phyloP scores from a whole-genome alignment of 2,113 vertebrate genomes.

The Capreolus pygargus region DNA sequence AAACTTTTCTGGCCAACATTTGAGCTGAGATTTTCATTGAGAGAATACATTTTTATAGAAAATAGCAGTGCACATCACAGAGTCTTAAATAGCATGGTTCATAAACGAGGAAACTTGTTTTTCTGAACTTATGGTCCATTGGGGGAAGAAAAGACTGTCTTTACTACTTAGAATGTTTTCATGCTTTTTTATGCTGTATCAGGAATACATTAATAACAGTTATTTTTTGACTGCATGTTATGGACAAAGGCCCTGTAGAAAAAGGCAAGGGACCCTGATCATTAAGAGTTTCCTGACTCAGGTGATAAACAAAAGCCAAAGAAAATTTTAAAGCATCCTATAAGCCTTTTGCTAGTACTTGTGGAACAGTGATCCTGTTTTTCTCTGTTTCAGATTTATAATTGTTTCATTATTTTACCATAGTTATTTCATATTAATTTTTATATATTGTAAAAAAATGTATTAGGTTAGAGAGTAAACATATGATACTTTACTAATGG shows the following conservation, averaged over 20 bases:
- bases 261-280: constrained; percentile 6
- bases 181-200: not conserved
- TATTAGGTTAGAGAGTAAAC: constrained; percentile 8
- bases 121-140: not conserved
- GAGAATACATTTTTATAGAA: constrained; percentile 32
- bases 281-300: not conserved
- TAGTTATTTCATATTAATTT: constrained; percentile 20
- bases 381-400: constrained; percentile 5
- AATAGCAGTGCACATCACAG: not conserved
- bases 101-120: constrained; percentile 45
- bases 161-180: constrained; percentile 17
- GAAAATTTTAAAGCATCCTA: constrained; percentile 3
- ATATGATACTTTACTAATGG: not conserved
- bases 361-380: not conserved
- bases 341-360: not conserved
- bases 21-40: constrained; percentile 33
- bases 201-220: not conserved
- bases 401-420: constrained; percentile 19
- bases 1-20: not conserved
- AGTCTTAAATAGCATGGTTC: constrained; percentile 39
- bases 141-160: not conserved
- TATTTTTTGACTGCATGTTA: not conserved
- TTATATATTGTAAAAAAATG: not conserved
- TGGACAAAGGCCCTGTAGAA: not conserved
- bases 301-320: constrained; percentile 34